phyloP scores from a whole-genome alignment of 2,113 vertebrate species.

The Galemys pyrenaicus region DNA sequence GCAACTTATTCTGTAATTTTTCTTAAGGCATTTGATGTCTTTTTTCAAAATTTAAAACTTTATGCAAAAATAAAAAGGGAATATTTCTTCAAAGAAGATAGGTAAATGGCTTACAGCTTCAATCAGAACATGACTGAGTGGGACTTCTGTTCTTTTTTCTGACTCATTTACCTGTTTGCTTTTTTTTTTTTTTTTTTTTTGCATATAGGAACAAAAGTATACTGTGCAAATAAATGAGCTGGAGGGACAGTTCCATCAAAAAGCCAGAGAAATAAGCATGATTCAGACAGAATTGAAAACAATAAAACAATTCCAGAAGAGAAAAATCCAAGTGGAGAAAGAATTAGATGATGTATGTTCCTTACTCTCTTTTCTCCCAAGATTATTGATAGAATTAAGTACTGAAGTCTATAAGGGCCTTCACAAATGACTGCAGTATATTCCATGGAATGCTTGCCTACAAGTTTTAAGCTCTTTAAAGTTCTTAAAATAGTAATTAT shows the following conservation, averaged over 20 bases:
- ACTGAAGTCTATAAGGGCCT: not conserved
- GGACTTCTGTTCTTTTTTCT: not conserved
- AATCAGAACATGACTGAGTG: constrained; percentile 4
- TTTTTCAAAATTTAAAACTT: constrained; percentile 44
- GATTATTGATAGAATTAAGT: not conserved
- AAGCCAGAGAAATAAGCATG: constrained; percentile 86
- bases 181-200: not conserved
- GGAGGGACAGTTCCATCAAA: constrained; percentile 86
- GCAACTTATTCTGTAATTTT: not conserved
- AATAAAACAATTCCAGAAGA: constrained; percentile 88
- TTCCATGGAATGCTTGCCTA: not conserved
- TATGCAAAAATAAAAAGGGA: constrained; percentile 26
- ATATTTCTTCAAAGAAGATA: constrained; percentile 31
- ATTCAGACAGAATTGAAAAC: constrained; percentile 88
- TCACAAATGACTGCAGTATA: not conserved
- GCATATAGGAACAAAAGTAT: constrained; percentile 84
- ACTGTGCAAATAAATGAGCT: constrained; percentile 83
- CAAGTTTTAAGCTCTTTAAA: not conserved
- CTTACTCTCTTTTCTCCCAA: not conserved
- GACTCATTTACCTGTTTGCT: constrained; percentile 40
- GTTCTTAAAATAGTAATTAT: not conserved
- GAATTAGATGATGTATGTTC: constrained; percentile 86
- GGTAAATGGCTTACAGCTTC: constrained; percentile 16
- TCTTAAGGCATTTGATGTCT: constrained; percentile 16
- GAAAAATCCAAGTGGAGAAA: constrained; percentile 89